Evolutionary conservation across 2,888 invertebrate genomes (phyloP), one percentile per base, ranked within the genome.

Genomic region (Hypena proboscidalis): DNA sequence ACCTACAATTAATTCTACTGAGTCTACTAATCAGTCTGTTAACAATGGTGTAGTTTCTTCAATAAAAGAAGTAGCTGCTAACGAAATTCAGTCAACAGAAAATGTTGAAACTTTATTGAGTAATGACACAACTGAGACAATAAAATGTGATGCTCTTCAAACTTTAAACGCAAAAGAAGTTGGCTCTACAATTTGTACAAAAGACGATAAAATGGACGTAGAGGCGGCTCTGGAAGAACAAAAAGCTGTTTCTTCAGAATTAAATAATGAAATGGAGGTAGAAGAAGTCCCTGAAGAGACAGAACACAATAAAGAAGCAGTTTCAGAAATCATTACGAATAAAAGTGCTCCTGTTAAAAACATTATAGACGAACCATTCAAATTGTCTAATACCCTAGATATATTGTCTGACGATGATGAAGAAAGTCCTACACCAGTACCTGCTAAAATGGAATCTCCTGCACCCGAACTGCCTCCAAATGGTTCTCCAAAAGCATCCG

Each of bases 321-420:
- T 3, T 42, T 8, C 23, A 15, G 11, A 46, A 33, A 1, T 22
- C 13, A 8, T 2, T 8, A 4, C 32, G n/a, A 20, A 19, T 15
- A 25, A 20, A 10, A 32, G 4, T 25, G 17, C 15, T 9, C 15
- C 35, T 21, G 39, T 32, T 19, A 37, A 13, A 37, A 55, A 11
- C 17, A 19, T 6, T 21, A 62, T 46, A 55, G 59, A 54, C 19
- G 46, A 63, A 26, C 60, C 71, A 34, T 76, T 76, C 51, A 86
- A 80, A 56, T 61, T 87, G 25, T 83, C 83, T 7, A 85, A 88
- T 50, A 86, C 80, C 9, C 67, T 89, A 44, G 77, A 90, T 56
- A 86, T 88, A 53, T 66, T 89, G 17, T 85, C 88, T 20, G 88
- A 90, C 60, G 89, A 91, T 17, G 88, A 89, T 4, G 88, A 88